Conservation (phyloP, 2,113 vertebrate genomes). For the Hemiscyllium ocellatum region DNA sequence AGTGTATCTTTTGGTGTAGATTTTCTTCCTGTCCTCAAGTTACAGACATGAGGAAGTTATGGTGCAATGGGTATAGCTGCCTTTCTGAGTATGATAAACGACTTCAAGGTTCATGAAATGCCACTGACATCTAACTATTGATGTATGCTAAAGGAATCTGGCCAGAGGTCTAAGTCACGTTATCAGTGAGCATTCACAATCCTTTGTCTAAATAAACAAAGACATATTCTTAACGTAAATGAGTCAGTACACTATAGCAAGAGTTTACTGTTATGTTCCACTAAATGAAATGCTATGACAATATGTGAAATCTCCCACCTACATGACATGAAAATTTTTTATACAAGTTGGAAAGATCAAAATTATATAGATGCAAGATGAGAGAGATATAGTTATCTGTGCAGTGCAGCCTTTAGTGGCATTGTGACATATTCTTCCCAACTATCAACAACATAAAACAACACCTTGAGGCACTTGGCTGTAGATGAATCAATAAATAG, state of each 20-base stretch:
- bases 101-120: not conserved
- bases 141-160: not conserved
- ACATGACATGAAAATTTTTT: not conserved
- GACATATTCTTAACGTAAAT: not conserved
- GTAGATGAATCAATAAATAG: not conserved
- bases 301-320: not conserved
- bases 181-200: not conserved
- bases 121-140: not conserved
- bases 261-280: not conserved
- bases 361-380: not conserved
- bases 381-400: not conserved
- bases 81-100: conserved; percentile 40
- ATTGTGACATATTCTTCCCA: not conserved
- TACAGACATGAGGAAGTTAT: not conserved
- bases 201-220: conserved; percentile 13
- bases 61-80: not conserved
- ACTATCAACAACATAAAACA: not conserved
- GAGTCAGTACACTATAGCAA: not conserved
- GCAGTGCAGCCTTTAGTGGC: not conserved
- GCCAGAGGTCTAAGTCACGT: not conserved
- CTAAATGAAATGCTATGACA: not conserved
- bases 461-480: not conserved
- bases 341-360: not conserved
- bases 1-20: not conserved
- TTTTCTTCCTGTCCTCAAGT: not conserved